phyloP scores from a whole-genome alignment of 2,888 invertebrate species.

The Drosophila glabriapex region DNA sequence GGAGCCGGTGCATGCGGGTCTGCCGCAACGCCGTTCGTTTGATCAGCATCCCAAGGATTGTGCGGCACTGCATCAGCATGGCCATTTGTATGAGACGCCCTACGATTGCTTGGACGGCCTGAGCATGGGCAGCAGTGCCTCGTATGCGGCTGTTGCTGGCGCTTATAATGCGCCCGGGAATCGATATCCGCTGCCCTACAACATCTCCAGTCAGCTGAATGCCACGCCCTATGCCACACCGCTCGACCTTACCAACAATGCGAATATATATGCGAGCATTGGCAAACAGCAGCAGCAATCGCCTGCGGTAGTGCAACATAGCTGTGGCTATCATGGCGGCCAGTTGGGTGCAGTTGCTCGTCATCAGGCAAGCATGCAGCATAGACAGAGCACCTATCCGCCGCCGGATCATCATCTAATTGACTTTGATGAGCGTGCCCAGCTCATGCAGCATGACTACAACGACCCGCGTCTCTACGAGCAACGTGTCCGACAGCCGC shows the following conservation, averaged over 20 bases:
- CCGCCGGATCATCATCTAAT: constrained; percentile 82
- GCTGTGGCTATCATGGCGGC: constrained; percentile 69
- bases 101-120: constrained; percentile 84
- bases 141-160: constrained; percentile 79
- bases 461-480: constrained; percentile 71
- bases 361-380: constrained; percentile 54
- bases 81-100: constrained; percentile 81
- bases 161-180: constrained; percentile 85
- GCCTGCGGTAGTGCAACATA: constrained; percentile 46
- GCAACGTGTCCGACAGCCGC: constrained; percentile 21
- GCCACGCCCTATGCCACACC: constrained; percentile 70
- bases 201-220: constrained; percentile 84
- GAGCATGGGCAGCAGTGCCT: constrained; percentile 77
- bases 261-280: constrained; percentile 71
- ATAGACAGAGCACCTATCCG: constrained; percentile 78
- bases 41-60: constrained; percentile 83
- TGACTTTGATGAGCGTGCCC: constrained; percentile 83
- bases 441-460: constrained; percentile 74
- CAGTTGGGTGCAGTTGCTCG: constrained; percentile 19
- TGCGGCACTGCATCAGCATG: constrained; percentile 41
- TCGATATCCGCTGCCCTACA: constrained; percentile 84
- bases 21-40: constrained; percentile 85
- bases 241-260: constrained; percentile 55
- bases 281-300: constrained; percentile 50
- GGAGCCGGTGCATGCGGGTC: constrained; percentile 68